Percentiles rank a stretch among this genome's conserved stretches.
Conservation (phyloP, 1,140 invertebrate genomes). For the Diachasmimorpha longicaudata region DNA sequence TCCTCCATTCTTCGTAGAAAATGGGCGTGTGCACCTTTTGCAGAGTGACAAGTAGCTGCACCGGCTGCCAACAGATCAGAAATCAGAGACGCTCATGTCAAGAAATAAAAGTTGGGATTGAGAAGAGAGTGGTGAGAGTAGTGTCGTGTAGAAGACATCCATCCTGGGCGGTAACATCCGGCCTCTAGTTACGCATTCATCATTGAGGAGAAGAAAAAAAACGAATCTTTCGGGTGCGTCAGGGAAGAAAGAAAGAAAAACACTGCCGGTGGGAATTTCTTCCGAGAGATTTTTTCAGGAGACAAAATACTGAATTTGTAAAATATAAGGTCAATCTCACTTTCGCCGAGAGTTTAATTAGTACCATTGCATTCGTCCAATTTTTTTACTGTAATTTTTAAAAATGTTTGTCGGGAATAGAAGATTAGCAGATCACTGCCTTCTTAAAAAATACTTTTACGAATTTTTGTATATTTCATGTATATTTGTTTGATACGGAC, state of each 20-base stretch:
- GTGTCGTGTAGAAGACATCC: constrained; percentile 42
- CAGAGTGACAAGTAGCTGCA: constrained; percentile 57
- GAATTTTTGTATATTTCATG: too few relatives aligned
- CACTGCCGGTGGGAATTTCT: constrained; percentile 28
- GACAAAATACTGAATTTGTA: neutral
- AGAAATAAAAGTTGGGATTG: constrained; percentile 35
- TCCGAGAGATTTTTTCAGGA: neutral
- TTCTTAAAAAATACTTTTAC: too few relatives aligned
- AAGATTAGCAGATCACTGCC: too few relatives aligned
- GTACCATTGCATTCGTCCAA: too few relatives aligned
- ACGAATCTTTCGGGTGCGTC: constrained; percentile 14
- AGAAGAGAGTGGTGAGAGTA: constrained; percentile 24
- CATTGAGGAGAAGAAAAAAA: neutral
- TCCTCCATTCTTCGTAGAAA: constrained; percentile 22
- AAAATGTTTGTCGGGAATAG: too few relatives aligned
- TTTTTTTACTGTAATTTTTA: too few relatives aligned
- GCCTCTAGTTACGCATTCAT: constrained; percentile 58
- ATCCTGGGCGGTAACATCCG: constrained; percentile 63
- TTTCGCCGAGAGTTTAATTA: too few relatives aligned
- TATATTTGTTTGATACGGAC: too few relatives aligned
- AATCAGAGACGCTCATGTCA: constrained; percentile 54
- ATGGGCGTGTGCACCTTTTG: constrained; percentile 36
- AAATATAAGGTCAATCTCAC: neutral
- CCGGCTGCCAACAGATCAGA: constrained; percentile 54
- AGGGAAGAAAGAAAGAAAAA: constrained; percentile 16